A percentile compares a stretch with the other conserved stretches of the same genome.
phyloP scores from a whole-genome alignment of 2,113 vertebrate genomes.

The Tragelaphus imberbis region DNA sequence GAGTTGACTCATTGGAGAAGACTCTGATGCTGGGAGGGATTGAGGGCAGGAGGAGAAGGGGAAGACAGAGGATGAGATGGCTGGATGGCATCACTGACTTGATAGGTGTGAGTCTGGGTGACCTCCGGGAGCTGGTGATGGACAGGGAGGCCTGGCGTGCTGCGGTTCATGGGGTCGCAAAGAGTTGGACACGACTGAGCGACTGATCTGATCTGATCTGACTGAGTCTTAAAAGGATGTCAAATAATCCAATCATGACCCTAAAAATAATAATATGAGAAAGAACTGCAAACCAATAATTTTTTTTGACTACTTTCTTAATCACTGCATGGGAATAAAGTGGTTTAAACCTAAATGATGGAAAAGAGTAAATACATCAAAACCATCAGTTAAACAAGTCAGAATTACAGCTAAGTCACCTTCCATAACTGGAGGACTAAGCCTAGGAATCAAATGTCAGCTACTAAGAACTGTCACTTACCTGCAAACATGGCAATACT shows the following conservation, averaged over 20 bases:
- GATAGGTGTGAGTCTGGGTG: too few relatives aligned
- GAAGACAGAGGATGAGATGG: too few relatives aligned
- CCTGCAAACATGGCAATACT: background rate
- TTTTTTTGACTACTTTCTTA: background rate
- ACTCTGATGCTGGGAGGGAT: too few relatives aligned
- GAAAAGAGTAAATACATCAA: background rate
- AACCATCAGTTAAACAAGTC: background rate
- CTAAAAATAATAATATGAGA: background rate
- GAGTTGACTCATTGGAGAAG: too few relatives aligned
- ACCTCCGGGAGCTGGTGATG: too few relatives aligned
- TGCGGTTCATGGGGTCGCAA: too few relatives aligned
- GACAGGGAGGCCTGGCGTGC: too few relatives aligned
- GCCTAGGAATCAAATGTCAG: background rate
- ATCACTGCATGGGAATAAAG: background rate
- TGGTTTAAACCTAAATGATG: background rate
- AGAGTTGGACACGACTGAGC: too few relatives aligned
- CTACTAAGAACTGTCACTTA: background rate
- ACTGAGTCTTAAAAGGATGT: background rate
- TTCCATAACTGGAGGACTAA: background rate
- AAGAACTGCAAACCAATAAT: background rate
- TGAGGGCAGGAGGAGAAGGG: too few relatives aligned
- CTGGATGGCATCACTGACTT: too few relatives aligned
- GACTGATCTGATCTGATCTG: too few relatives aligned
- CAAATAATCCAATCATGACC: background rate
- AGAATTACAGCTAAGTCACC: background rate